Conservation (phyloP, 2,888 invertebrate species). For the Phengaris alcon region DNA sequence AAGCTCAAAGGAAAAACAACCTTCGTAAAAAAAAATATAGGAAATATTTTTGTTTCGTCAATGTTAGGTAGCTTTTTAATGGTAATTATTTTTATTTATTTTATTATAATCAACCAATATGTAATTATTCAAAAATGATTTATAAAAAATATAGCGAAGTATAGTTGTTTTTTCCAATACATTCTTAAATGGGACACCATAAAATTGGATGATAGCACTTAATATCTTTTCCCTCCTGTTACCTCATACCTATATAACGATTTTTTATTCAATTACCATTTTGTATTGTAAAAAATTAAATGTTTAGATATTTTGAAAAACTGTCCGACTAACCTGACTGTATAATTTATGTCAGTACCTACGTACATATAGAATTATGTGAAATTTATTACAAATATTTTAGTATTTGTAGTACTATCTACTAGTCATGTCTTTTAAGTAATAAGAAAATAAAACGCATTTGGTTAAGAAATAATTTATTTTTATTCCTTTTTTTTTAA, state of each 20-base stretch:
- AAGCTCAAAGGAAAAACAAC: neutral
- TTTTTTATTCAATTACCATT: neutral
- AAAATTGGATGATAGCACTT: neutral
- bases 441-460: constrained; percentile 62
- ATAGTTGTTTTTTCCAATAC: no score
- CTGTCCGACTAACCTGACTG: neutral
- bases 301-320: neutral
- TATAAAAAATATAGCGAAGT: no score
- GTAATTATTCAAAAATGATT: no score
- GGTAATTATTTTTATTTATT: no score
- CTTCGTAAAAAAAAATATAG: neutral
- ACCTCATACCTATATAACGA: neutral
- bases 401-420: neutral
- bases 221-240: neutral
- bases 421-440: constrained; percentile 35
- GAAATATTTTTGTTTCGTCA: no score
- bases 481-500: constrained; percentile 75
- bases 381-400: constrained; percentile 3
- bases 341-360: neutral
- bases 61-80: no score
- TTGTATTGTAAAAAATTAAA: neutral
- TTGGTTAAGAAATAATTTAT: constrained; percentile 73
- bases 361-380: neutral
- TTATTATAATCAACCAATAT: no score
- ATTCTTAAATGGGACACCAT: neutral